These are phyloP conservation scores for Blastobasis lacticolella DNA, from an alignment of 2,888 invertebrate species.

Conservation along the genomic window DNA sequence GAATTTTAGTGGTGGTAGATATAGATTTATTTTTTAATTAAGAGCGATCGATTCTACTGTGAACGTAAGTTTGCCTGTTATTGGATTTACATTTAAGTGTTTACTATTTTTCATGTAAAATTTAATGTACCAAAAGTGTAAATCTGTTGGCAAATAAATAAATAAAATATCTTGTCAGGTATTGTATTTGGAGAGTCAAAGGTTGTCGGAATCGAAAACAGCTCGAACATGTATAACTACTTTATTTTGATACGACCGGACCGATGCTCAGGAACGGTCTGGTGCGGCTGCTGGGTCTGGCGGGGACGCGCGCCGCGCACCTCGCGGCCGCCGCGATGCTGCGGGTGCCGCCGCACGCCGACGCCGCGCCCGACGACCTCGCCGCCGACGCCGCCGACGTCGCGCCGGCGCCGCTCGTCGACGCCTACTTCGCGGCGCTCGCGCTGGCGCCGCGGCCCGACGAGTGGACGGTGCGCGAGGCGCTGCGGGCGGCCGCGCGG, in stretches of 20 bases:
- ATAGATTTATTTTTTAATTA: too few species aligned
- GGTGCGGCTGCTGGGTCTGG: conserved; percentile 30
- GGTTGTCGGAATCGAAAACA: too few species aligned
- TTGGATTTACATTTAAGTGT: too few species aligned
- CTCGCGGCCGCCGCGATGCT: conserved; percentile 30
- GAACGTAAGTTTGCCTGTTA: too few species aligned
- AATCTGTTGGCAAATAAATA: too few species aligned
- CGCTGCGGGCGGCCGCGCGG: conserved; percentile 33
- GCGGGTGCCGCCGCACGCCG: conserved; percentile 33
- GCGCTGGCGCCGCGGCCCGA: conserved; percentile 87
- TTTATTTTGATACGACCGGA: conserved; percentile 8
- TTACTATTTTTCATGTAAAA: too few species aligned
- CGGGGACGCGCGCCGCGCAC: conserved; percentile 28
- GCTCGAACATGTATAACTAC: too few species aligned
- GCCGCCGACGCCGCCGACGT: conserved; percentile 79
- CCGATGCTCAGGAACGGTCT: conserved; percentile 2
- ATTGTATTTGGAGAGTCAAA: too few species aligned
- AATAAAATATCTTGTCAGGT: too few species aligned
- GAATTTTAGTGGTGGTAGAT: too few species aligned
- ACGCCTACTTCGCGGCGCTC: conserved; percentile 83
- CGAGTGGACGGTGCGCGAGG: conserved; percentile 18
- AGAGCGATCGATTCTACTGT: too few species aligned
- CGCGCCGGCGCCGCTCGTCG: conserved; percentile 83
- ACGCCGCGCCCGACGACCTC: conserved; percentile 78
- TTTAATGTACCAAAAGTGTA: too few species aligned